Percentiles rank a stretch among this genome's conserved stretches.
phyloP scores from a whole-genome alignment of 2,113 vertebrate species.

The Pterocles burchelli region DNA sequence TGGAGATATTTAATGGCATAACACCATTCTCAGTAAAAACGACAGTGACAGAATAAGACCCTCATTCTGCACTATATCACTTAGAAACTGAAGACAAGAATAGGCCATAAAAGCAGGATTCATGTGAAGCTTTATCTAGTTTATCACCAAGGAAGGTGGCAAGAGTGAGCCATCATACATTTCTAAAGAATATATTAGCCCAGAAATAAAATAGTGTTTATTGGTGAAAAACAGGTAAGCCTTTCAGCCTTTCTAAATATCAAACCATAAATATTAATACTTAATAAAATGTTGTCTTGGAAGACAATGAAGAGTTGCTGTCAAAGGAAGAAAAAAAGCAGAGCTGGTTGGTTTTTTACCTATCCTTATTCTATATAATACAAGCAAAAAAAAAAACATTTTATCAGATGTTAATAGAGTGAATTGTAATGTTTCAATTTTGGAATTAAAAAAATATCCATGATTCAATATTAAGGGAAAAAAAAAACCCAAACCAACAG shows the following conservation, averaged over 20 bases:
- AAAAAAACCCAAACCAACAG: background rate
- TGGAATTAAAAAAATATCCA: background rate
- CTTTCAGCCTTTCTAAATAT: constrained; percentile 17
- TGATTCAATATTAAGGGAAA: background rate
- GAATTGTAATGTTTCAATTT: background rate
- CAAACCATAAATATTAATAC: constrained; percentile 24
- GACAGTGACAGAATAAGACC: constrained; percentile 27
- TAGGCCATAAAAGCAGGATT: constrained; percentile 58
- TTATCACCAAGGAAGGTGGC: constrained; percentile 36
- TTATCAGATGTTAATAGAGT: background rate
- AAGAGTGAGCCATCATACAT: background rate
- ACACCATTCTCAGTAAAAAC: constrained; percentile 4
- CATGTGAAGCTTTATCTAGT: constrained; percentile 51
- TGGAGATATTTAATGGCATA: constrained; percentile 11
- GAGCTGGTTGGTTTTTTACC: background rate
- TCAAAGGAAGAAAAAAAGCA: background rate
- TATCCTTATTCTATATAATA: background rate
- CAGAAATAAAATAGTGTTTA: background rate
- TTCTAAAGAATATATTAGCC: constrained; percentile 23
- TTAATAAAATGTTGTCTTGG: background rate
- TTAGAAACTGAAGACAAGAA: constrained; percentile 36
- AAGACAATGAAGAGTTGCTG: background rate
- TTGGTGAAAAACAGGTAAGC: background rate
- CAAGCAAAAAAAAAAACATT: background rate
- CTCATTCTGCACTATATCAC: constrained; percentile 24